A percentile compares a stretch with the other conserved stretches of the same genome.
phyloP scores from a whole-genome alignment of 2,888 invertebrate species.

The Chymomyza procnemis region DNA sequence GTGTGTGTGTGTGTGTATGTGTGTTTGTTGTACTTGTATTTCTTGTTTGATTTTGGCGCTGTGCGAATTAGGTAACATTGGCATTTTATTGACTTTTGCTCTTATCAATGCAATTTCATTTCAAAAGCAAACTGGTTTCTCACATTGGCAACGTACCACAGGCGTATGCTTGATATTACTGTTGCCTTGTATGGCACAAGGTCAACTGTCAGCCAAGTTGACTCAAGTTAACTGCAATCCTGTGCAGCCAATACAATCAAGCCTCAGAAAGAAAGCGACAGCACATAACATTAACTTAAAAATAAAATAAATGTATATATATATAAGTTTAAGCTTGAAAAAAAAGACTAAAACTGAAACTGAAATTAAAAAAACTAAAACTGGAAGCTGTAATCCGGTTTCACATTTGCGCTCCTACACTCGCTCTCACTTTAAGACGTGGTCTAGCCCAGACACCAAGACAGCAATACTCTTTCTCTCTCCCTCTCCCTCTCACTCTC shows the following conservation, averaged over 20 bases:
- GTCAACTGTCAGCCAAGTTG: slow-evolving; percentile 22
- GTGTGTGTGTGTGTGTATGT: slow-evolving; percentile 10
- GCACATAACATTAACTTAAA: background rate
- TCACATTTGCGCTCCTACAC: slow-evolving; percentile 41
- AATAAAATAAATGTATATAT: background rate
- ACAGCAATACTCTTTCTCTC: too few species aligned
- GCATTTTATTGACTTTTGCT: slow-evolving; percentile 64
- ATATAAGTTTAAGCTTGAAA: background rate
- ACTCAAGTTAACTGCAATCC: background rate
- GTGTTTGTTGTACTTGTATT: slow-evolving; percentile 45
- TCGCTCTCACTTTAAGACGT: background rate
- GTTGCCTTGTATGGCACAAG: slow-evolving; percentile 7
- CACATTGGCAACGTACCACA: slow-evolving; percentile 7
- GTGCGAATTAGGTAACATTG: slow-evolving; percentile 62
- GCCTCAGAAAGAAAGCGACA: background rate
- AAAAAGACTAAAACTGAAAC: slow-evolving; percentile 3
- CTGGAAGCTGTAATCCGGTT: slow-evolving; percentile 42
- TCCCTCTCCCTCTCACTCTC: background rate
- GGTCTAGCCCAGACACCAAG: too few species aligned
- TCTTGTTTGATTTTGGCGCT: slow-evolving; percentile 50
- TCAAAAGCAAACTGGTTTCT: slow-evolving; percentile 45
- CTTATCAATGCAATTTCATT: slow-evolving; percentile 47
- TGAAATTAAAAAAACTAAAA: slow-evolving; percentile 33
- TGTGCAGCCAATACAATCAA: background rate
- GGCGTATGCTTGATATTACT: slow-evolving; percentile 27